Evolutionary conservation across 2,113 vertebrate genomes (phyloP).

Genomic region (Clarias gariepinus): DNA sequence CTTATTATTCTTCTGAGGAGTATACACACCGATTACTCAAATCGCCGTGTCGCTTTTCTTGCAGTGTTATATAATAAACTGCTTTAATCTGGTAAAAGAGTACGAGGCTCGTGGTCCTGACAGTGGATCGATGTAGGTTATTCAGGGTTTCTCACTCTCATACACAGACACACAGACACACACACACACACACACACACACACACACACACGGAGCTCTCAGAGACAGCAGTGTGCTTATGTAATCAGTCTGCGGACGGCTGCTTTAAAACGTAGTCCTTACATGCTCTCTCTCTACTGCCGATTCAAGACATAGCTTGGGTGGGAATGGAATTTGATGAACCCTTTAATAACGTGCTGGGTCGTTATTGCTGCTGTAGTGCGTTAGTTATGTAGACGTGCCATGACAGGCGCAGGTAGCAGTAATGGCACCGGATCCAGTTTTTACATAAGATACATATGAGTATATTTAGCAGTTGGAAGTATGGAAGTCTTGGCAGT

Average conservation of each 20-base stretch:
- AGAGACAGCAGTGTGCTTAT: conserved; percentile 30
- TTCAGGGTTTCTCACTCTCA: neutral
- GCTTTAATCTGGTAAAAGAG: neutral
- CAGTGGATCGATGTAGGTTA: neutral
- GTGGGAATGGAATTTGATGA: neutral
- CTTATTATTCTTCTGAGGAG: conserved; percentile 10
- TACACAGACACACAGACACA: neutral
- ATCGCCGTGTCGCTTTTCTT: neutral
- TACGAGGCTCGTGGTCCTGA: conserved; percentile 2
- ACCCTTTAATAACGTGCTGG: neutral
- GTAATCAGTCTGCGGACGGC: conserved; percentile 29
- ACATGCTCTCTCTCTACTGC: conserved; percentile 4
- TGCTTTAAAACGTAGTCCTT: conserved; percentile 16
- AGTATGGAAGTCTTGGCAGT: neutral
- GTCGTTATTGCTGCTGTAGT: neutral
- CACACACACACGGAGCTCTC: neutral
- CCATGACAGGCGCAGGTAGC: conserved; percentile 9
- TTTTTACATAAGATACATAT: neutral
- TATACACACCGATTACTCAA: neutral
- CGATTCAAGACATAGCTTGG: neutral
- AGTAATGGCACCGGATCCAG: neutral
- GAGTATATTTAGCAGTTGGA: too few species aligned
- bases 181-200: neutral
- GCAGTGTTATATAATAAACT: neutral
- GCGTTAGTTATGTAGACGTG: conserved; percentile 8